These are phyloP conservation scores for Agonopterix heracliana DNA, from an alignment of 2,888 invertebrate genomes.

Conservation along the genomic window DNA sequence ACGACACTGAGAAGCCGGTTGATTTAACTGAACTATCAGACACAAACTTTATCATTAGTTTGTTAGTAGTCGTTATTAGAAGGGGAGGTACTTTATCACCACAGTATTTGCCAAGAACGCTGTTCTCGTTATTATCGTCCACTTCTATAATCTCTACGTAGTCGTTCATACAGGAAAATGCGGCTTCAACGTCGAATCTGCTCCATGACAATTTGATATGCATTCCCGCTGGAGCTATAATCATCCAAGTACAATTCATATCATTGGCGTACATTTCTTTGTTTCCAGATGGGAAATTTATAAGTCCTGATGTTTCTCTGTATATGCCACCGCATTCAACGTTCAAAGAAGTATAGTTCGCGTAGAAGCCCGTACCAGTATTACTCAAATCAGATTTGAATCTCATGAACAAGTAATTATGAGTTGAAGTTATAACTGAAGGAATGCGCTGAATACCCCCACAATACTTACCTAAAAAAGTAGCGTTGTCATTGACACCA, in stretches of 20 bases:
- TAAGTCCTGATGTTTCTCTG: conserved; percentile 75
- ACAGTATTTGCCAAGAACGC: conserved; percentile 78
- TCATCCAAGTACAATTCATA: conserved; percentile 83
- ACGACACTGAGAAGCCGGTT: conserved; percentile 85
- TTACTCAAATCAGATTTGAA: conserved; percentile 78
- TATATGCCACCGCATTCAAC: conserved; percentile 86
- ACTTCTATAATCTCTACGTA: conserved; percentile 82
- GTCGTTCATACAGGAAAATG: conserved; percentile 78
- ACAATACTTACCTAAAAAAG: conserved; percentile 82
- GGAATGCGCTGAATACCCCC: conserved; percentile 71
- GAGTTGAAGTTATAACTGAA: conserved; percentile 78
- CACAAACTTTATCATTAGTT: conserved; percentile 81
- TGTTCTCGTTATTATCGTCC: conserved; percentile 58
- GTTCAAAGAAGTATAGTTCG: conserved; percentile 82
- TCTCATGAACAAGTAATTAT: conserved; percentile 83
- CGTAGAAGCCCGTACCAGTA: conserved; percentile 81
- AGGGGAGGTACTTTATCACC: conserved; percentile 80
- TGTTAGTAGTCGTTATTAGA: conserved; percentile 80
- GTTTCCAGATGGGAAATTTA: conserved; percentile 76
- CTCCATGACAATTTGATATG: conserved; percentile 85
- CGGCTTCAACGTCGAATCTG: conserved; percentile 80
- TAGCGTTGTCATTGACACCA: conserved; percentile 79
- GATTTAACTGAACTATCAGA: conserved; percentile 67
- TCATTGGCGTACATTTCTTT: conserved; percentile 50
- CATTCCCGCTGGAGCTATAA: conserved; percentile 81